A percentile compares a stretch with the other conserved stretches of the same genome.
Evolutionary conservation across 2,797 vertebrate genomes (phyloP).

Genomic region (Gymnopithys bicolor): DNA sequence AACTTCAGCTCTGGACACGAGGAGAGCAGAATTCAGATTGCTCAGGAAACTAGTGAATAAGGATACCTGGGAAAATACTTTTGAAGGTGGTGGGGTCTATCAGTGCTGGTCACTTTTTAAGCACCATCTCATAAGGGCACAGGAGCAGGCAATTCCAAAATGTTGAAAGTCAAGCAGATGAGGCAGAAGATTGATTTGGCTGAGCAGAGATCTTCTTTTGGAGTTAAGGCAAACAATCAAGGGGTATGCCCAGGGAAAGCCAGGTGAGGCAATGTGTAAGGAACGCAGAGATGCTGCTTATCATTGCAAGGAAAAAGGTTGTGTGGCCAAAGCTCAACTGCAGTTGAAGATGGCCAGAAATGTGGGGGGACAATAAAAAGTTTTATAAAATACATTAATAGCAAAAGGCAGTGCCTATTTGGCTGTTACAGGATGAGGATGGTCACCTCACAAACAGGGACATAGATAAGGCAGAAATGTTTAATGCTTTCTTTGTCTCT

Average conservation of each 20-base stretch:
- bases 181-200: neutral
- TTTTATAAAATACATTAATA: neutral
- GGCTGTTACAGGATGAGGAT: neutral
- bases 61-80: neutral
- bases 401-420: neutral
- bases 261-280: neutral
- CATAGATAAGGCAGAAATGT: neutral
- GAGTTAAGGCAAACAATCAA: neutral
- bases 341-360: neutral
- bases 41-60: neutral
- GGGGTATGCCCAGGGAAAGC: neutral
- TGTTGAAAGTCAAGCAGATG: neutral
- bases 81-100: neutral
- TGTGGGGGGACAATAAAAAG: neutral
- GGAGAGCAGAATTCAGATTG: neutral
- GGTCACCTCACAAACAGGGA: neutral
- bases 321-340: neutral
- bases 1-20: neutral
- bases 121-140: neutral
- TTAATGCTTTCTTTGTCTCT: neutral
- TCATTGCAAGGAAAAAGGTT: neutral
- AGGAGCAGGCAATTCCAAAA: neutral
- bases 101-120: neutral
- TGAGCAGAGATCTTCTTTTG: neutral
- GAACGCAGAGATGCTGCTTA: neutral